Evolutionary conservation across 2,888 invertebrate species (phyloP).

Genomic region (Ormyrus rosae): DNA sequence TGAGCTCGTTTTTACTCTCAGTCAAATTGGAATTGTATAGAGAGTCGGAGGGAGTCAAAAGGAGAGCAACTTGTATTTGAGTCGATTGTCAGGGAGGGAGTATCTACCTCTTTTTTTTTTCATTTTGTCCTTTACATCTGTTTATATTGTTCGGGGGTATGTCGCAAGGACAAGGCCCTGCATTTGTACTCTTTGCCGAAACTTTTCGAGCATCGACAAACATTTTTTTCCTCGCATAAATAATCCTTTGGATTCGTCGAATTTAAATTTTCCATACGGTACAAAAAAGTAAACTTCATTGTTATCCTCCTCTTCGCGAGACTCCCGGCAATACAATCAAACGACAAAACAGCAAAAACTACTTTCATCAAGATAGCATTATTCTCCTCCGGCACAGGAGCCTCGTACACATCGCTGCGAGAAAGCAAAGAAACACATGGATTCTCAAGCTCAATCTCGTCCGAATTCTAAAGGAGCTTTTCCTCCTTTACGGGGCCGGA

Average conservation of each 20-base stretch:
- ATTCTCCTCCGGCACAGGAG: background rate
- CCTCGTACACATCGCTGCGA: background rate
- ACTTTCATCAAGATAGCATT: constrained; percentile 31
- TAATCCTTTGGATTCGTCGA: no score
- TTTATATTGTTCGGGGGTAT: no score
- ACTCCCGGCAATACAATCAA: background rate
- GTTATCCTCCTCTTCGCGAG: background rate
- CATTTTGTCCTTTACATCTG: no score
- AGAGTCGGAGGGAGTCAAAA: constrained; percentile 65
- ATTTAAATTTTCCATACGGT: no score
- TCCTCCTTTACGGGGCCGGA: background rate
- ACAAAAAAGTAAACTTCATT: no score
- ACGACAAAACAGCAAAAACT: background rate
- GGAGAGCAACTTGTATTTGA: constrained; percentile 73
- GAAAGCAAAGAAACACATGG: background rate
- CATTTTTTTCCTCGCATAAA: no score
- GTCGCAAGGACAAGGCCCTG: background rate
- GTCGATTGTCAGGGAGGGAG: constrained; percentile 66
- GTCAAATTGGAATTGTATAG: constrained; percentile 70
- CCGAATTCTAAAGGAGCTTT: constrained; percentile 48
- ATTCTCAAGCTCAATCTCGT: no score
- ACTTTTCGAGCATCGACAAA: no score
- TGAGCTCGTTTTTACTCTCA: constrained; percentile 55
- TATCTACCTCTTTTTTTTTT: constrained; percentile 24
- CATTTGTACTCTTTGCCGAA: background rate